These are phyloP conservation scores for Eidolon dupreanum DNA, from an alignment of 2,797 vertebrate genomes.

Conservation along the genomic window DNA sequence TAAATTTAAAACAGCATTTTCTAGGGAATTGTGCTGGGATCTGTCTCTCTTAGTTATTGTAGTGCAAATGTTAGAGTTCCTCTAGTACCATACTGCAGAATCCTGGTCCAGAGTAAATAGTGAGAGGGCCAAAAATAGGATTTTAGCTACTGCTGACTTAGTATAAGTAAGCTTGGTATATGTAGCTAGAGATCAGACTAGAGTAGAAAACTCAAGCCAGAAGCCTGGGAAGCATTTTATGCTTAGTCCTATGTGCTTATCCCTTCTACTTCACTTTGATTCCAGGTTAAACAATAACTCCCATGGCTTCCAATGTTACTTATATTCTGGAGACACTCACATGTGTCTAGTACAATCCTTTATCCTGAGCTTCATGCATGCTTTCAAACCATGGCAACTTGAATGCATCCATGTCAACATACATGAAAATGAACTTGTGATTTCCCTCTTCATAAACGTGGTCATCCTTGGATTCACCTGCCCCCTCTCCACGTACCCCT, in stretches of 20 bases:
- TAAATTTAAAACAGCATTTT: background rate
- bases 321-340: background rate
- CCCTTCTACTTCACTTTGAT: background rate
- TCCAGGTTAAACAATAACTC: background rate
- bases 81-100: background rate
- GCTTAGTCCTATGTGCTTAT: background rate
- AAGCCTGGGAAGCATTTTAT: background rate
- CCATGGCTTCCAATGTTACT: background rate
- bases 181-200: background rate
- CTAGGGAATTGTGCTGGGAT: background rate
- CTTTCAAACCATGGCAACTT: background rate
- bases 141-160: background rate
- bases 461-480: background rate
- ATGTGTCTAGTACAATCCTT: background rate
- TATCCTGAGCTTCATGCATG: background rate
- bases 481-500: background rate
- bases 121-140: background rate
- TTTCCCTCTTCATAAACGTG: background rate
- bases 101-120: background rate
- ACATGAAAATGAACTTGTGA: background rate
- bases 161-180: fast-evolving
- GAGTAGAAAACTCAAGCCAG: background rate
- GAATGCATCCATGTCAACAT: background rate
- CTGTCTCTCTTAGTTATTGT: background rate
- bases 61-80: background rate